Evolutionary conservation across 2,797 vertebrate species (phyloP).

Genomic region (Aldrovandia affinis): DNA sequence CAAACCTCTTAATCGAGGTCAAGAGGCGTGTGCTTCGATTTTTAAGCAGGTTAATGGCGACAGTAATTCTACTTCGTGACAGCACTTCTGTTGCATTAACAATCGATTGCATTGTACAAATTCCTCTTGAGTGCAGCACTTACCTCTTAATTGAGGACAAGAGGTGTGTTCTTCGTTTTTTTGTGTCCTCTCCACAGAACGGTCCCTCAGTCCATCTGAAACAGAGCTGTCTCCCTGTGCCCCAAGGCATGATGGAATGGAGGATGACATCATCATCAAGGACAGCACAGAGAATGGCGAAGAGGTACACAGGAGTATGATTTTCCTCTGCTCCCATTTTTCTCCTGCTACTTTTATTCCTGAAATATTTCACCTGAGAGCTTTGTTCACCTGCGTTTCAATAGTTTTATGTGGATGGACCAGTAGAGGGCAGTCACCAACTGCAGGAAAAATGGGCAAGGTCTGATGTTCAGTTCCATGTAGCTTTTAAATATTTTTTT

Average conservation of each 20-base stretch:
- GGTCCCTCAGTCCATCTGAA: conserved; percentile 65
- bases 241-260: conserved; percentile 41
- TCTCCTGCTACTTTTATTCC: not conserved
- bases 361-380: not conserved
- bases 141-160: not conserved
- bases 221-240: conserved; percentile 50
- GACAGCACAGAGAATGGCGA: conserved; percentile 20
- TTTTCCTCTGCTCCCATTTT: not conserved
- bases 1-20: no score
- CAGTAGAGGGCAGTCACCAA: not conserved
- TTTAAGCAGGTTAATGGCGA: no score
- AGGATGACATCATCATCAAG: conserved; percentile 41
- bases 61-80: no score
- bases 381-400: not conserved
- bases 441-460: not conserved
- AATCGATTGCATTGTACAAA: not conserved
- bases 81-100: no score
- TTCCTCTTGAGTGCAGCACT: not conserved
- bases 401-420: not conserved
- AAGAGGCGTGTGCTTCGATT: no score
- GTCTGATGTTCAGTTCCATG: not conserved
- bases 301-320: not conserved
- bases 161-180: not conserved
- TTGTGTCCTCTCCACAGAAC: conserved; percentile 50
- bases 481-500: not conserved